A percentile compares a stretch with the other conserved stretches of the same genome.
phyloP scores from a whole-genome alignment of 1,140 invertebrate genomes.

The Mactra quadrangularis region DNA sequence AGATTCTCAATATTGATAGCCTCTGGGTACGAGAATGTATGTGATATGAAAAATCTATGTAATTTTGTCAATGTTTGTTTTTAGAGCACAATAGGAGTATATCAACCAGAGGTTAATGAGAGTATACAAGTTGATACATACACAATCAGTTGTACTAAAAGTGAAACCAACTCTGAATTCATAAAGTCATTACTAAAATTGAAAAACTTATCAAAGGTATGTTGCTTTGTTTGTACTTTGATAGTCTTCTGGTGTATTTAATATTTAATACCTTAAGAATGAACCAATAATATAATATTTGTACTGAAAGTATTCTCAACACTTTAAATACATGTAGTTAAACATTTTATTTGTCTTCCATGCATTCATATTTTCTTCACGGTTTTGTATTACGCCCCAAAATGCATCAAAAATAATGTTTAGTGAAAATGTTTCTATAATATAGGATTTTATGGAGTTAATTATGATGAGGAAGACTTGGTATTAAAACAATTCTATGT shows the following conservation, averaged over 20 bases:
- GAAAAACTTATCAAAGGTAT: slow-evolving; percentile 1
- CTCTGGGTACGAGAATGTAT: too few species aligned
- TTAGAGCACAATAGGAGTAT: background rate
- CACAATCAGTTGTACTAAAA: background rate
- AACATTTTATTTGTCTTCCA: too few species aligned
- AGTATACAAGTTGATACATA: background rate
- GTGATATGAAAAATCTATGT: background rate
- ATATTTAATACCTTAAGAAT: background rate
- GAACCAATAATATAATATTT: background rate
- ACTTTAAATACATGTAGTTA: too few species aligned
- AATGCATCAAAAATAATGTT: too few species aligned
- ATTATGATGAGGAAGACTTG: too few species aligned
- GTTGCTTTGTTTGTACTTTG: background rate
- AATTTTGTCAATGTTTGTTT: background rate
- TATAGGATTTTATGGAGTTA: too few species aligned
- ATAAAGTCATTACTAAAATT: background rate
- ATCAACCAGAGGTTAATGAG: slow-evolving; percentile 2
- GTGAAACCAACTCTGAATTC: background rate
- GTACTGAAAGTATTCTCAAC: too few species aligned
- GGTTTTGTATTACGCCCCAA: too few species aligned
- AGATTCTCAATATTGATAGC: too few species aligned
- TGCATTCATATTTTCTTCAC: too few species aligned
- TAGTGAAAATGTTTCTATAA: too few species aligned
- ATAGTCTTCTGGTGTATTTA: background rate
- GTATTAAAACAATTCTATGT: too few species aligned